Conservation (phyloP, 2,113 vertebrate species). For the Eubucco bourcierii region DNA sequence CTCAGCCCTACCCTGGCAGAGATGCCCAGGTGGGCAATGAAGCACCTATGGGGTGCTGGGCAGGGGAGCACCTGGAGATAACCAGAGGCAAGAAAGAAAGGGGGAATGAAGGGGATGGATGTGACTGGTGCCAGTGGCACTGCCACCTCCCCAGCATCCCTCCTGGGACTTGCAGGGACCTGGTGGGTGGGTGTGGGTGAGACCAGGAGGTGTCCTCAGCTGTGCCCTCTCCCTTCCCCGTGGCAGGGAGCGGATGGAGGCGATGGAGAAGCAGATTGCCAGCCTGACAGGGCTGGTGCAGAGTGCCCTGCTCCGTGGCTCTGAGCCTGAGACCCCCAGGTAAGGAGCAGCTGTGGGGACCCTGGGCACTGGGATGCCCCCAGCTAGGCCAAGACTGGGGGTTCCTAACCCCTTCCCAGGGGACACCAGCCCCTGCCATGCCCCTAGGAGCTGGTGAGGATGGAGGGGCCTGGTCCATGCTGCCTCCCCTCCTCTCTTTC, state of each 20-base stretch:
- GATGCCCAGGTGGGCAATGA: rapidly evolving
- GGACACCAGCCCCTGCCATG: rapidly evolving
- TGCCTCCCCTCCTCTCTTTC: not conserved
- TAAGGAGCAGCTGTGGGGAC: conserved; percentile 53
- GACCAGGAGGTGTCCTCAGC: not conserved
- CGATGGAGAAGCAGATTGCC: conserved; percentile 99
- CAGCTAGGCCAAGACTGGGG: not conserved
- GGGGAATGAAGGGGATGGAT: not conserved
- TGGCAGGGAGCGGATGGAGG: conserved; percentile 92
- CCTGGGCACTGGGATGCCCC: too few relatives aligned
- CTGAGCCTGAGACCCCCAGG: conserved; percentile 91
- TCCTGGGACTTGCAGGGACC: not conserved
- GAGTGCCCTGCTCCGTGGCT: conserved; percentile 91
- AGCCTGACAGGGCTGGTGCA: conserved; percentile 96
- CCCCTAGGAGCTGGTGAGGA: not conserved
- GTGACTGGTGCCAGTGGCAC: not conserved
- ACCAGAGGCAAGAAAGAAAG: not conserved
- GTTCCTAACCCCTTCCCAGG: not conserved
- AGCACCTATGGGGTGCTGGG: not conserved
- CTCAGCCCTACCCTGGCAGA: rapidly evolving
- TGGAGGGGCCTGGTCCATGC: rapidly evolving
- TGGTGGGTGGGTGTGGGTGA: rapidly evolving
- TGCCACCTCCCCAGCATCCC: not conserved
- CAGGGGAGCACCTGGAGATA: not conserved
- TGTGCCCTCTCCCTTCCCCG: rapidly evolving